Base-by-base conservation (phyloP, 2,797 vertebrate species). In the Schizopygopsis pylzovi region DNA sequence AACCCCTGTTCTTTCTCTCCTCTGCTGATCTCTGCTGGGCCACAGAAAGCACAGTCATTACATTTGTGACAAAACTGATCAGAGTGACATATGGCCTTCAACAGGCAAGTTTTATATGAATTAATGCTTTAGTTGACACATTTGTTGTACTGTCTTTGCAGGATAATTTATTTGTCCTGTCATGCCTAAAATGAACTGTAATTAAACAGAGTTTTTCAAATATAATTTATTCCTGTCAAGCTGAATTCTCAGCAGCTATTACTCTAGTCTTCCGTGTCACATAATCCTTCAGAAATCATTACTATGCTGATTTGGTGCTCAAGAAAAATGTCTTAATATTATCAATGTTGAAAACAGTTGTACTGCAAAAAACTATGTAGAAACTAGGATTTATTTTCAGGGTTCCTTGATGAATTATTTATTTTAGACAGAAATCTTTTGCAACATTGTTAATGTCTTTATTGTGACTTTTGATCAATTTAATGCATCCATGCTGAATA, bases 21-120 rank as follows among this genome's bases (percentile, higher is more conserved):
- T 84, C 63, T 71, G 16, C n/a, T 67, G 71, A 63, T 77, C 85
- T 82, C 84, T 82, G 56, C 81, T 41, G 85, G 65, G 73, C 45
- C 84, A 70, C 65, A 52, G 28, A 68, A 81, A 78, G 28, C 49
- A 76, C 11, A 68, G 41, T 61, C 80, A 70, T 85, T 79, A 75
- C 28, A 77, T 41, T 78, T 43, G 72, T 71, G 33, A 78, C 16
- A 83, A 33, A 47, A 52, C 47, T 11, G 15, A 28, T 54, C 9
- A 77, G 10, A 67, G 45, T 16, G 28, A n/a, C 9, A 0, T 45
- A 8, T 33, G n/a, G 47, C 68, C 52, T 72, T 56, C 39, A 33
- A 10, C 54, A 73, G 33, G 41, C 72, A 52, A 8, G 70, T 11
- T 45, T 59, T n/a, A 39, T 75, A 72, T n/a, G 12, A 65, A 76